phyloP scores from a whole-genome alignment of 2,797 vertebrate species.

The Parotocinclus haroldoi region DNA sequence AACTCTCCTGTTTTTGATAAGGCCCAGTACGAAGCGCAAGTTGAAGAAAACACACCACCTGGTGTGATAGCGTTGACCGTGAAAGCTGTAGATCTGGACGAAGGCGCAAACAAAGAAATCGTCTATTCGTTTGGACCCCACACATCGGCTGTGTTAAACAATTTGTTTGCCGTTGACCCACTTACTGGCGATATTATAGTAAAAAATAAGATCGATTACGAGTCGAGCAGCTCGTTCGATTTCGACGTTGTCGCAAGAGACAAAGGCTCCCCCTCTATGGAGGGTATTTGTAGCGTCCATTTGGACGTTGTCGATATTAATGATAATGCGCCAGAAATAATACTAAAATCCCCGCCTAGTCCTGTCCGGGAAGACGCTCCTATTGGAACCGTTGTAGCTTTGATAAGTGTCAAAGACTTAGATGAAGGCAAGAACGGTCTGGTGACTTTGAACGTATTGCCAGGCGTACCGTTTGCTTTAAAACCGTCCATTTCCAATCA shows the following conservation, averaged over 20 bases:
- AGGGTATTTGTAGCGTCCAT: constrained; percentile 72
- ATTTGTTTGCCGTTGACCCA: constrained; percentile 68
- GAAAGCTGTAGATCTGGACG: constrained; percentile 74
- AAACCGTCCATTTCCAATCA: constrained; percentile 35
- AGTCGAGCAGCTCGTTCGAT: constrained; percentile 66
- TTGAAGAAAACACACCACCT: constrained; percentile 63
- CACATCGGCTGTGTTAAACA: constrained; percentile 59
- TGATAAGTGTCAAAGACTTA: constrained; percentile 72
- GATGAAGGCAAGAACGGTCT: constrained; percentile 73
- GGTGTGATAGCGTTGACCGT: constrained; percentile 67
- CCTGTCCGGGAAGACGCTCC: constrained; percentile 70
- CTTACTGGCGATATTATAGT: constrained; percentile 66
- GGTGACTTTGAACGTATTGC: constrained; percentile 64
- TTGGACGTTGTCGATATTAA: constrained; percentile 74
- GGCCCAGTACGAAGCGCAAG: constrained; percentile 62
- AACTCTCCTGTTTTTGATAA: constrained; percentile 70
- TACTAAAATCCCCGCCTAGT: constrained; percentile 71
- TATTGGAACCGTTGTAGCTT: constrained; percentile 69
- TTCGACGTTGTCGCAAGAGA: constrained; percentile 72
- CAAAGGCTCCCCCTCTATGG: constrained; percentile 68
- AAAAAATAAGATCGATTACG: constrained; percentile 67
- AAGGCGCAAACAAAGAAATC: constrained; percentile 69
- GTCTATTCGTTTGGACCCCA: constrained; percentile 74
- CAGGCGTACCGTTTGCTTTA: constrained; percentile 59
- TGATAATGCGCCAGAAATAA: constrained; percentile 74